Conservation (phyloP, 64 coral and sea anemone species). For the Montipora efflorescens region DNA sequence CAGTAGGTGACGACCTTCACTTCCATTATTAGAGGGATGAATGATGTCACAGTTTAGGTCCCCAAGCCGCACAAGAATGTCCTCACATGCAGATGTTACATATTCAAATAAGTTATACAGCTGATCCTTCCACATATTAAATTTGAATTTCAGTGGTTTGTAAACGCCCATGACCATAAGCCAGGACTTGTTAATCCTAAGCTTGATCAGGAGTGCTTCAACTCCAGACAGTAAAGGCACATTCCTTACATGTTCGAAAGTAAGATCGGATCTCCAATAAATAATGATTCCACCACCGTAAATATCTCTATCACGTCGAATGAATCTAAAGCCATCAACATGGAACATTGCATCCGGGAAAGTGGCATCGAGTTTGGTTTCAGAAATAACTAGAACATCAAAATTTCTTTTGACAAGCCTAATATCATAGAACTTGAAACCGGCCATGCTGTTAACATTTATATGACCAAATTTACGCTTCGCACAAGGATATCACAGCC, state of each 20-base stretch:
- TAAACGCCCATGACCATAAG: too few species aligned
- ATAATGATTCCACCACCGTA: conserved; percentile 44
- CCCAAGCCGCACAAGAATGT: background rate
- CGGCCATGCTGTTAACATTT: background rate
- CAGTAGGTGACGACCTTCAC: background rate
- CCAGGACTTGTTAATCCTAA: too few species aligned
- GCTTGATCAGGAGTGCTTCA: too few species aligned
- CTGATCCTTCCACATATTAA: too few species aligned
- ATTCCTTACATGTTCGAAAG: background rate
- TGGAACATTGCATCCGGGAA: conserved; percentile 1
- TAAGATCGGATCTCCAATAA: conserved; percentile 20
- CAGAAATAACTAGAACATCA: conserved; percentile 6
- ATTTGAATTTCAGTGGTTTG: too few species aligned
- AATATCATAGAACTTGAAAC: background rate
- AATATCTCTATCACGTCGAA: background rate
- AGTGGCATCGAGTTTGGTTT: conserved; percentile 46
- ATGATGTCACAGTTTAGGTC: conserved; percentile 1
- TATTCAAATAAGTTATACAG: background rate
- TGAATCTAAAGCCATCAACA: conserved; percentile 3
- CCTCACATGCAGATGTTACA: background rate
- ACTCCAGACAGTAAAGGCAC: background rate
- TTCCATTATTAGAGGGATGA: background rate
- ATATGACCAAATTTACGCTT: conserved; percentile 1
- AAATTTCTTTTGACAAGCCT: background rate
- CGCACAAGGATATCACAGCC: too few species aligned